Evolutionary conservation across 2,113 vertebrate species (phyloP), one percentile per base, ranked within the genome.

Genomic region (Tachuris rubrigastra): DNA sequence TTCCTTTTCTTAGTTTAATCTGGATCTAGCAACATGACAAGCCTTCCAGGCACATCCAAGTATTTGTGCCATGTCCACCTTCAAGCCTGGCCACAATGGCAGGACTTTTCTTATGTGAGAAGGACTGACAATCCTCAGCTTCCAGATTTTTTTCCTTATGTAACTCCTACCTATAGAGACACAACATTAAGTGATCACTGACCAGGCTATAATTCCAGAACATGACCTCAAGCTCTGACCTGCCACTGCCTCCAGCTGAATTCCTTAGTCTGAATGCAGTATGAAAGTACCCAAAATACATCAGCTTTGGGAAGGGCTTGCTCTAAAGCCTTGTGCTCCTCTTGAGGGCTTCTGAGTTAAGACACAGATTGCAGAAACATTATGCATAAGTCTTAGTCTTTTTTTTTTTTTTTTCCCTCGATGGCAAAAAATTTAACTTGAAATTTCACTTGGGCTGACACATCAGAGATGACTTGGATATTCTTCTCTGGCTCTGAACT

Each of bases 191-290:
- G 17, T 62, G n/a, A 47, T 52, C 5, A 0, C 33, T 69, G 31
- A 53, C 10, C 50, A 62, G 74, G 12, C 22, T 52, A 6, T 37
- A 49, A 86, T 71, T 63, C 59, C 59, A 52, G 37, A 84, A 44
- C 1, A 0, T 3, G 5, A 44, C 19, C n/a, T 80, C 63, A 74
- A 0, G 10, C 21, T 69, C 46, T 67, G 18, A 71, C 20, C 55
- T 68, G 47, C 22, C 15, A 10, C 44, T 71, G 50, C 27, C 33
- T 74, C 39, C 33, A 73, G 15, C 23, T 80, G 42, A 88, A 56
- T 55, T 76, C 60, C 37, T 89, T 6, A 10, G 8, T 19, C 71
- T 55, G 56, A 62, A 55, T 30, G 24, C n/a, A 81, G 17, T 30
- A 53, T 52, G 23, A 69, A 63, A n/a, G 9, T 14, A 23, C 14